A percentile compares a stretch with the other conserved stretches of the same genome.
These are phyloP conservation scores for Elgaria multicarinata DNA, from an alignment of 2,113 vertebrate genomes.

Conservation along the genomic window DNA sequence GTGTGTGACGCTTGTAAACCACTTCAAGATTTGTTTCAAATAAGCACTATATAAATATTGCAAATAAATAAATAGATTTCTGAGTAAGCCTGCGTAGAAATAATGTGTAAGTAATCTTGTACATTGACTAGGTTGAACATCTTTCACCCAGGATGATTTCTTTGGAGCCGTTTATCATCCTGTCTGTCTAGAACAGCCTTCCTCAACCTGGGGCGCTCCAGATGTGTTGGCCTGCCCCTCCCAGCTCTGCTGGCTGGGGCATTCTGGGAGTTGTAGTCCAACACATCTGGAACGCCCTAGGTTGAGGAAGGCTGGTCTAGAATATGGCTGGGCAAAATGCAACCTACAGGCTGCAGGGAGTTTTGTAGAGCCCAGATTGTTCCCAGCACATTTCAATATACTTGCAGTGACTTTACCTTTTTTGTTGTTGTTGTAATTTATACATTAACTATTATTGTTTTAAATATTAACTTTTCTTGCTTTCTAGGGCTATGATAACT, in stretches of 20 bases:
- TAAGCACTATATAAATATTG: too few species aligned
- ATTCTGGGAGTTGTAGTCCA: too few species aligned
- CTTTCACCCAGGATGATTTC: not conserved
- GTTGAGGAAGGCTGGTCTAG: too few species aligned
- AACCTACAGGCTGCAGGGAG: not conserved
- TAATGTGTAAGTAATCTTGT: not conserved
- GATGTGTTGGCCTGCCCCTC: too few species aligned
- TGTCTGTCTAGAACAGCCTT: not conserved
- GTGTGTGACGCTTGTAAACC: too few species aligned
- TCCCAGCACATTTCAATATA: not conserved
- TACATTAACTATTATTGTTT: slow-evolving; percentile 58
- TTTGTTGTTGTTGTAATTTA: slow-evolving; percentile 24
- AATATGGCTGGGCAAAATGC: too few species aligned
- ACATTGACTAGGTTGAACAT: not conserved
- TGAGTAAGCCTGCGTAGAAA: too few species aligned
- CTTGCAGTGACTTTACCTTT: not conserved
- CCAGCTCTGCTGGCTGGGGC: too few species aligned
- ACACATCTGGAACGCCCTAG: too few species aligned
- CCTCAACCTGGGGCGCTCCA: too few species aligned
- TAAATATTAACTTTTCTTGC: slow-evolving; percentile 62
- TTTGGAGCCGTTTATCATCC: not conserved
- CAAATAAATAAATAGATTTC: too few species aligned
- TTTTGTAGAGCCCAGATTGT: not conserved
- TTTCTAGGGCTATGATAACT: slow-evolving; percentile 94
- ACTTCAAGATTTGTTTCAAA: too few species aligned